phyloP scores from a whole-genome alignment of 2,888 invertebrate genomes.

The Melanophora roralis region DNA sequence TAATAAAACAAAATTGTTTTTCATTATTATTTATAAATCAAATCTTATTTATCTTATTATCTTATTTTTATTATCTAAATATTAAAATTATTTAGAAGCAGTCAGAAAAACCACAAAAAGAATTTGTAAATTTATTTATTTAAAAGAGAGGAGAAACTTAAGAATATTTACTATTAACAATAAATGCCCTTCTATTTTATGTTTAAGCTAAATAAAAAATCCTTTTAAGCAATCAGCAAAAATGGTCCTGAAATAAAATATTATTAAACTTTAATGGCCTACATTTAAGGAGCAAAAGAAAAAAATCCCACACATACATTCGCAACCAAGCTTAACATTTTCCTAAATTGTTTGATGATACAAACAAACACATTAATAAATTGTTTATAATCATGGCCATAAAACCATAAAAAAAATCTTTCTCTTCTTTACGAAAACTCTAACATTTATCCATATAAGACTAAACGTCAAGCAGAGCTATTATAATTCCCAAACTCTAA shows the following conservation, averaged over 20 bases:
- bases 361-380: not conserved
- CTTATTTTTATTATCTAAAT: no score
- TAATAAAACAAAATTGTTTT: not conserved
- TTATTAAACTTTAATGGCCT: conserved; percentile 11
- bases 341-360: not conserved
- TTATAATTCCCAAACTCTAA: not conserved
- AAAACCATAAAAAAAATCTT: not conserved
- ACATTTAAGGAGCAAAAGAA: not conserved
- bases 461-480: not conserved
- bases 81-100: no score
- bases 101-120: not conserved
- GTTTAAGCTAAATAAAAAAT: not conserved
- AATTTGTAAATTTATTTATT: not conserved
- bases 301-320: no score
- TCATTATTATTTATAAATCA: conserved; percentile 12
- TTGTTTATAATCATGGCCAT: not conserved
- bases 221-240: not conserved
- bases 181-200: not conserved
- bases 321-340: not conserved
- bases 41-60: not conserved
- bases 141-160: not conserved
- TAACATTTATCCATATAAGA: not conserved
- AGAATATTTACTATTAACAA: not conserved
- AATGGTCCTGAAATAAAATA: not conserved
- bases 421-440: not conserved